phyloP scores from a whole-genome alignment of 2,888 invertebrate species.

The Mantis religiosa region DNA sequence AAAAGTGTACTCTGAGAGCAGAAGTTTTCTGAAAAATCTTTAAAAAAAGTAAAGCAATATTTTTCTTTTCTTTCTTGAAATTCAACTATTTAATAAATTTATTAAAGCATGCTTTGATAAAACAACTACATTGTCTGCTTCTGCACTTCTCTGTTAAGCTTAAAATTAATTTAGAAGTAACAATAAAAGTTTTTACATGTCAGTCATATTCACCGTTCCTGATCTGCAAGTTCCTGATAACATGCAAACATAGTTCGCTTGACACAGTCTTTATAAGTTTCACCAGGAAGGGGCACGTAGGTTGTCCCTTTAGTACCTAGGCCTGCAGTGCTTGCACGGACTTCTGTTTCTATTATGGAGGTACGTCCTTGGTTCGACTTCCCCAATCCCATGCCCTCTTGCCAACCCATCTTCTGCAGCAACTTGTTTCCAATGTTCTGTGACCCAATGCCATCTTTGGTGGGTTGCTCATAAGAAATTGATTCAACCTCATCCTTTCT shows the following conservation, averaged over 20 bases:
- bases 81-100: background rate
- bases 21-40: background rate
- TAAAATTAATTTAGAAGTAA: background rate
- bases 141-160: background rate
- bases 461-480: conserved; percentile 49
- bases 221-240: conserved; percentile 73
- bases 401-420: conserved; percentile 99
- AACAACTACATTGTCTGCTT: background rate
- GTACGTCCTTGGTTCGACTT: conserved; percentile 89
- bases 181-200: background rate
- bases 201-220: conserved; percentile 18
- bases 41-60: background rate
- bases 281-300: conserved; percentile 74
- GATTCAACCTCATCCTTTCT: conserved; percentile 45
- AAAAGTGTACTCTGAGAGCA: background rate
- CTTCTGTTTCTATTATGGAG: conserved; percentile 71
- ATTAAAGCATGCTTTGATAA: background rate
- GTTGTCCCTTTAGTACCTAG: conserved; percentile 78
- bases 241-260: conserved; percentile 86
- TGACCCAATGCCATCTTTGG: conserved; percentile 68
- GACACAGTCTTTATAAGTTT: conserved; percentile 84
- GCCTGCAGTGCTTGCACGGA: conserved; percentile 71
- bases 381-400: conserved; percentile 92
- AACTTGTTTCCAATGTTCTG: conserved; percentile 93
- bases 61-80: background rate